phyloP scores from a whole-genome alignment of 2,797 vertebrate genomes.

The Danio choprae region DNA sequence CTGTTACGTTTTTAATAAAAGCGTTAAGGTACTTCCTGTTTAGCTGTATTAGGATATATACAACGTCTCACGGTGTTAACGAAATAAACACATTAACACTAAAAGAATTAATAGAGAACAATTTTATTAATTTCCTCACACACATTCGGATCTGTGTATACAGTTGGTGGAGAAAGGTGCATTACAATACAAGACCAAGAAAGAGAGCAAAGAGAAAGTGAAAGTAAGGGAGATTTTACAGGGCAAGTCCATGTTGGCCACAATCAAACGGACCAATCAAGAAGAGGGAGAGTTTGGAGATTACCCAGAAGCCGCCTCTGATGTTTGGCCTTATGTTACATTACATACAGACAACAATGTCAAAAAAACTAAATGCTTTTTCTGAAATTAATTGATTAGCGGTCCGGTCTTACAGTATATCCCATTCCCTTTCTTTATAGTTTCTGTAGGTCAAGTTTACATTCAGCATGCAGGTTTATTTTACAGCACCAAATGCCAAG shows the following conservation, averaged over 20 bases:
- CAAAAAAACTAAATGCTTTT: slow-evolving; percentile 10
- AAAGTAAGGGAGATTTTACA: slow-evolving; percentile 23
- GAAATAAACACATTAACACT: background rate
- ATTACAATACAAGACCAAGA: slow-evolving; percentile 58
- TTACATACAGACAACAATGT: slow-evolving; percentile 24
- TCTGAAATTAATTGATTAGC: background rate
- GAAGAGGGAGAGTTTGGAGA: background rate
- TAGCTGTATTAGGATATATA: no score
- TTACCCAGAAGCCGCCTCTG: background rate
- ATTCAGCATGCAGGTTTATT: slow-evolving; percentile 41
- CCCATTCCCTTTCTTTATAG: background rate
- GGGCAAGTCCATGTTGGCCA: slow-evolving; percentile 18
- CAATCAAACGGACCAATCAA: slow-evolving; percentile 24
- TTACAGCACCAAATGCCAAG: slow-evolving; percentile 2
- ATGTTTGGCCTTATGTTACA: slow-evolving; percentile 12
- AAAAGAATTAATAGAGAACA: slow-evolving; percentile 65
- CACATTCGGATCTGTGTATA: slow-evolving; percentile 56
- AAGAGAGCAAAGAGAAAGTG: slow-evolving; percentile 23
- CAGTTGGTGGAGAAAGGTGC: slow-evolving; percentile 61
- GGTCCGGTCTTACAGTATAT: background rate
- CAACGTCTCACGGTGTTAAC: background rate
- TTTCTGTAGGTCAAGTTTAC: slow-evolving; percentile 28
- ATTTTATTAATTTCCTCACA: slow-evolving; percentile 71
- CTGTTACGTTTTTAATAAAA: no score
- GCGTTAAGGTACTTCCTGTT: no score